A percentile compares a stretch with the other conserved stretches of the same genome.
Evolutionary conservation across 2,888 invertebrate species (phyloP).

Genomic region (Agriopis aurantiaria): DNA sequence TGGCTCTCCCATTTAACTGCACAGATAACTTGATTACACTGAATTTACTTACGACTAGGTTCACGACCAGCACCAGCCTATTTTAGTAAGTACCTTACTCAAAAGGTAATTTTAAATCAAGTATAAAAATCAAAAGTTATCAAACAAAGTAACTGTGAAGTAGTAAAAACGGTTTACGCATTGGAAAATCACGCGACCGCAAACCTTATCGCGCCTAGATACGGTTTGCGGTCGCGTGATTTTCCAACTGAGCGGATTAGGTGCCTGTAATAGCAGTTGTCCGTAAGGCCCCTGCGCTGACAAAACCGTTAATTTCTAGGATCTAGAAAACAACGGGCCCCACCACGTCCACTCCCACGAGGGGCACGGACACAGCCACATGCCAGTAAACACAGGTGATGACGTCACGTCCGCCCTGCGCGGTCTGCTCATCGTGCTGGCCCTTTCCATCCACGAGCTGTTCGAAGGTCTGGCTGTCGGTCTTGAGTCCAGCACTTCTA

Average conservation of each 20-base stretch:
- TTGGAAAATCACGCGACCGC: no score
- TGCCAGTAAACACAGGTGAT: constrained; percentile 71
- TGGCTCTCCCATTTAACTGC: background rate
- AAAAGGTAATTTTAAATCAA: no score
- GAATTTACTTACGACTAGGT: no score
- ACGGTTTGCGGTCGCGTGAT: no score
- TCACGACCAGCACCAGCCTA: no score
- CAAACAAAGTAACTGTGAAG: no score
- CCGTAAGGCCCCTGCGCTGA: background rate
- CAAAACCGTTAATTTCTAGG: constrained; percentile 54
- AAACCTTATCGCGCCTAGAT: background rate
- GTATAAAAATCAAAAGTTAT: no score
- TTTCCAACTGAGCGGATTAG: no score
- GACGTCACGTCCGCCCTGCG: constrained; percentile 87
- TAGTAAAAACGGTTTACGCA: no score
- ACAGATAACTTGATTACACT: background rate
- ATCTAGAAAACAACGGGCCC: constrained; percentile 57
- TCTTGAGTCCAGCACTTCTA: constrained; percentile 87
- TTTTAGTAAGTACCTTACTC: no score
- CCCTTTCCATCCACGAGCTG: constrained; percentile 94
- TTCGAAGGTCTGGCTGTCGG: constrained; percentile 95
- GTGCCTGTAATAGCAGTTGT: no score
- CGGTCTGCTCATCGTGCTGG: constrained; percentile 92
- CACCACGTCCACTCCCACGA: constrained; percentile 63
- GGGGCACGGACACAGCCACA: constrained; percentile 76